Percentiles rank a stretch among this genome's conserved stretches.
Evolutionary conservation across 2,797 vertebrate genomes (phyloP).

Genomic region (Hydrolagus colliei): DNA sequence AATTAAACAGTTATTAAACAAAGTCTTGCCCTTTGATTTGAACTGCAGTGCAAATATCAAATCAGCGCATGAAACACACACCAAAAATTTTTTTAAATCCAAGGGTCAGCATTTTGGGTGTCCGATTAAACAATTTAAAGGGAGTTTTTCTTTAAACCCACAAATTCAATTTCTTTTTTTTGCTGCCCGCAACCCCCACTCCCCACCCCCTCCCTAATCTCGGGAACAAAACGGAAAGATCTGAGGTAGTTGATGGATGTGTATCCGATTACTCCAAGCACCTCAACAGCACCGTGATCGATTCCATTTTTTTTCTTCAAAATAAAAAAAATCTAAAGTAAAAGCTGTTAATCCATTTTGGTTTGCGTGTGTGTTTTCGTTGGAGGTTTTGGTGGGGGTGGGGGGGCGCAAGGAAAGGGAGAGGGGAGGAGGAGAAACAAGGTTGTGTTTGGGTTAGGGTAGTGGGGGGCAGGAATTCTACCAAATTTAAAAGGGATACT

Average conservation of each 20-base stretch:
- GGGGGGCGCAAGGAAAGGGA: no score
- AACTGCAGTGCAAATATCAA: slow-evolving; percentile 24
- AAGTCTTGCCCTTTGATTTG: slow-evolving; percentile 48
- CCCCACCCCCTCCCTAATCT: no score
- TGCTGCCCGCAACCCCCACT: not conserved
- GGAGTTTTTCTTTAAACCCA: not conserved
- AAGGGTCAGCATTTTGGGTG: not conserved
- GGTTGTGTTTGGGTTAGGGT: no score
- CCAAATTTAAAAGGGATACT: no score
- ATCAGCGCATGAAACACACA: slow-evolving; percentile 33
- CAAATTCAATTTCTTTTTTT: slow-evolving; percentile 10
- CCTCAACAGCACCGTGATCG: not conserved
- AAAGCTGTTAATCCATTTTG: slow-evolving; percentile 10
- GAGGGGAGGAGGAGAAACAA: no score
- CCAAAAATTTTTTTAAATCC: not conserved
- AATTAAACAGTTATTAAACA: slow-evolving; percentile 61
- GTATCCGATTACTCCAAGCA: not conserved
- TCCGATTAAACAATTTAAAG: not conserved
- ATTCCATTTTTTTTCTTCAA: not conserved
- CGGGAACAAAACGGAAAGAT: not conserved
- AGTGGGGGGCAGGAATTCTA: no score
- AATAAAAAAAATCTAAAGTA: not conserved
- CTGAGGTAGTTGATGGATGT: slow-evolving; percentile 20
- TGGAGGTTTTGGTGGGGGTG: no score
- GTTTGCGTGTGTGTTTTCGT: not conserved